A percentile compares a stretch with the other conserved stretches of the same genome.
These are phyloP conservation scores for Cathartes aura DNA, from an alignment of 2,113 vertebrate genomes.

Conservation along the genomic window DNA sequence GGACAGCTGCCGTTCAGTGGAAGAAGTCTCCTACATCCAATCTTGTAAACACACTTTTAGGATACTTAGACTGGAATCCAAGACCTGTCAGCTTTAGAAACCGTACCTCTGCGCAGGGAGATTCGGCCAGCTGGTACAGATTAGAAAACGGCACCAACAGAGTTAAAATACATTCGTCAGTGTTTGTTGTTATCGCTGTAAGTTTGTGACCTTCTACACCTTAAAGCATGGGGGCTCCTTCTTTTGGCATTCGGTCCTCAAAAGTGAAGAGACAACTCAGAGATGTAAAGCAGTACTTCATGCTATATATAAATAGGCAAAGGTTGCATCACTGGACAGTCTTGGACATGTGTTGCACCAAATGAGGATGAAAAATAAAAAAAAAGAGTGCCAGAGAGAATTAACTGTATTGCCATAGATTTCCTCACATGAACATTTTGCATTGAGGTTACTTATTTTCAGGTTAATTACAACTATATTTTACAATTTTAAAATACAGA, in stretches of 20 bases:
- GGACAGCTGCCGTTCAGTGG: neutral
- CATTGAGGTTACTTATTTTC: neutral
- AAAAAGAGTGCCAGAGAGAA: neutral
- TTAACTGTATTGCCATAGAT: neutral
- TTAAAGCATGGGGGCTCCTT: neutral
- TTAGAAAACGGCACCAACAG: neutral
- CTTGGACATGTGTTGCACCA: neutral
- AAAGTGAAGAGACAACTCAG: neutral
- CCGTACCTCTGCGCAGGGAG: accelerated
- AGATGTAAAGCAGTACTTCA: neutral
- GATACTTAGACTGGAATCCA: neutral
- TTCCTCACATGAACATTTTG: neutral
- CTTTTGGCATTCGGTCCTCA: neutral
- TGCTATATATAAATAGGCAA: neutral
- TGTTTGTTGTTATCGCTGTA: accelerated
- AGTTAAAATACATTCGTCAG: neutral
- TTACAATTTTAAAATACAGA: neutral
- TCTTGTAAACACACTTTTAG: neutral
- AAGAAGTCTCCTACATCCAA: neutral
- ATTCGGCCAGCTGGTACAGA: accelerated
- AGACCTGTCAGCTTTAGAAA: neutral
- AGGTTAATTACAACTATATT: neutral
- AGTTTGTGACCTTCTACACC: neutral
- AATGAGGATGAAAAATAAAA: neutral
- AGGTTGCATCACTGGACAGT: neutral